Base-by-base conservation (phyloP, 92 coral and sea anemone species). In the Nematostella vectensis region DNA sequence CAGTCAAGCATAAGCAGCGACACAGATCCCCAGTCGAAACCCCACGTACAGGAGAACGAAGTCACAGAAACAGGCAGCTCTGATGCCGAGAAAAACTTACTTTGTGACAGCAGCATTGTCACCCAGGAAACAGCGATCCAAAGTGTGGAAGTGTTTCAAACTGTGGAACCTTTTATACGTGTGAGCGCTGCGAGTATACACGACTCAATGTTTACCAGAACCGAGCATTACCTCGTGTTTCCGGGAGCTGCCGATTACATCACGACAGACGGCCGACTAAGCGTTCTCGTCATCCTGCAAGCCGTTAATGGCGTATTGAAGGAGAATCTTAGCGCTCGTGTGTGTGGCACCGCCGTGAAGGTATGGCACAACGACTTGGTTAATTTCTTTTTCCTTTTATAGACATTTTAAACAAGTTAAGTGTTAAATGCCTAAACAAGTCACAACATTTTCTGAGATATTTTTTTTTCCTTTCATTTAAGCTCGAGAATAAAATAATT, bases 181-280 rank as follows among this genome's bases (percentile, higher is more conserved):
- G 58, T 49, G 42, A 75, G 83, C 49, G 45, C 71, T 20, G 43
- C 71, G 39, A 65, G 66, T 33, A 55, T 68, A 18, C 48, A 77
- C 19, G 91, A 77, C 40, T 82, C 86, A 0, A 57, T 58, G 59
- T 62, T 58, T 49, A 58, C 55, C 3, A 58, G 75, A 28, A 77
- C 72, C 15, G 96, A 86, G 23, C 82, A 83, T 31, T 87, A 78
- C 54, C 59, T 67, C 16, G 99, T 78, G 27, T 77, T 81, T 48
- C 94, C 85, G 0, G 99, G 99, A 0, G 88, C 95, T 12, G 95
- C 79, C 1, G 99, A 87, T 19, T 78, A 87, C 77, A 74, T 93
- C 53, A 88, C 95, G 3, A 64, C 71, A 10, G 89, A 82, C 70
- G 99, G 99, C 11, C 63, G 94, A 25, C 69, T 93, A 18, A 93